These are phyloP conservation scores for Drosophila serrata DNA, from an alignment of 1,140 invertebrate genomes.

Conservation along the genomic window DNA sequence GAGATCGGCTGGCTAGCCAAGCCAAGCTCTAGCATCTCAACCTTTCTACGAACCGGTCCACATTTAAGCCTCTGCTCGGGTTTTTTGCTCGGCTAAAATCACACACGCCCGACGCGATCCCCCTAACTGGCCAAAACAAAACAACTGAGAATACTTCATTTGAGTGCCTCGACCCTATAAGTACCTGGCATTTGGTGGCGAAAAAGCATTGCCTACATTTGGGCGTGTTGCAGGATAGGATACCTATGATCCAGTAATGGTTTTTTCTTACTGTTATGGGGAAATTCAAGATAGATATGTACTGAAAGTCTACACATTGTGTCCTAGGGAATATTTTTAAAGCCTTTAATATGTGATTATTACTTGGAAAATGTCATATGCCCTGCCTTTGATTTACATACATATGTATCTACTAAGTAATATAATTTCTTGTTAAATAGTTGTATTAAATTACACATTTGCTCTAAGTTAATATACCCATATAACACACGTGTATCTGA, in stretches of 20 bases:
- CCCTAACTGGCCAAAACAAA: slow-evolving; percentile 33
- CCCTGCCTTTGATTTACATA: neutral
- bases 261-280: too few relatives aligned
- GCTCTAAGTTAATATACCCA: neutral
- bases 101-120: slow-evolving; percentile 3
- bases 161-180: slow-evolving; percentile 1
- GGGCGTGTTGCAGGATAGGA: neutral
- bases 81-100: slow-evolving; percentile 39
- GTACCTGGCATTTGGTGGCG: neutral
- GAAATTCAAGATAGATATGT: neutral
- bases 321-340: too few relatives aligned
- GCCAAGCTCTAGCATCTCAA: slow-evolving; percentile 67
- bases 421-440: neutral
- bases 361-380: too few relatives aligned
- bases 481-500: neutral
- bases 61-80: slow-evolving; percentile 68
- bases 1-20: slow-evolving; percentile 18
- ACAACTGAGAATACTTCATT: slow-evolving; percentile 1
- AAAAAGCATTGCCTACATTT: slow-evolving; percentile 2
- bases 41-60: slow-evolving; percentile 78
- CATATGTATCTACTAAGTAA: neutral
- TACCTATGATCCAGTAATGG: neutral
- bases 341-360: too few relatives aligned
- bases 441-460: neutral
- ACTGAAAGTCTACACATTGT: neutral